phyloP scores from a whole-genome alignment of 2,797 vertebrate species.

The Muscicapa comitata region DNA sequence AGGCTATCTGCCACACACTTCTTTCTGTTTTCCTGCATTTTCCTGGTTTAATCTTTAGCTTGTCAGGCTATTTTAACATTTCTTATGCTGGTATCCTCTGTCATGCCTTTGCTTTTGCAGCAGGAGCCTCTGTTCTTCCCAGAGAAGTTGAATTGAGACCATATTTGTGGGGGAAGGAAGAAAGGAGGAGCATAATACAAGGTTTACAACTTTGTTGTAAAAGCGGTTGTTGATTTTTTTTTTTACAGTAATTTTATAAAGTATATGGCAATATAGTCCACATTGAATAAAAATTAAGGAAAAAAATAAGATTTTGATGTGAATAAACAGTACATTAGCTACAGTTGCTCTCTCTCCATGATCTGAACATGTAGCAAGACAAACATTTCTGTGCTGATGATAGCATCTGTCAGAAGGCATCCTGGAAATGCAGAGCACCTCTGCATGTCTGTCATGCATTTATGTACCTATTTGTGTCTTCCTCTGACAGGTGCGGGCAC shows the following conservation, averaged over 20 bases:
- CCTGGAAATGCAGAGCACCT: neutral
- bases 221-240: neutral
- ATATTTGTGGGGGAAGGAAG: neutral
- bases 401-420: neutral
- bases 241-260: neutral
- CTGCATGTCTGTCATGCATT: rapidly evolving
- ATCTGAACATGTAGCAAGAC: neutral
- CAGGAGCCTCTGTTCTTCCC: neutral
- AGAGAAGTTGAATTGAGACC: neutral
- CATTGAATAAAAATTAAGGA: neutral
- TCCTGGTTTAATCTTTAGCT: neutral
- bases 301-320: neutral
- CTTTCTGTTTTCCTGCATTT: neutral
- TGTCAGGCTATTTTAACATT: neutral
- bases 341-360: neutral
- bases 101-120: neutral
- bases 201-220: neutral
- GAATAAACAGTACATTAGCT: neutral
- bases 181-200: neutral
- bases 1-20: neutral
- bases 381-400: neutral
- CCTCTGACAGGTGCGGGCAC: slow-evolving; percentile 88
- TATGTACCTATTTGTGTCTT: neutral
- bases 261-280: neutral
- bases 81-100: neutral